A percentile compares a stretch with the other conserved stretches of the same genome.
Evolutionary conservation across 2,888 invertebrate species (phyloP).

Genomic region (Micropterix aruncella): DNA sequence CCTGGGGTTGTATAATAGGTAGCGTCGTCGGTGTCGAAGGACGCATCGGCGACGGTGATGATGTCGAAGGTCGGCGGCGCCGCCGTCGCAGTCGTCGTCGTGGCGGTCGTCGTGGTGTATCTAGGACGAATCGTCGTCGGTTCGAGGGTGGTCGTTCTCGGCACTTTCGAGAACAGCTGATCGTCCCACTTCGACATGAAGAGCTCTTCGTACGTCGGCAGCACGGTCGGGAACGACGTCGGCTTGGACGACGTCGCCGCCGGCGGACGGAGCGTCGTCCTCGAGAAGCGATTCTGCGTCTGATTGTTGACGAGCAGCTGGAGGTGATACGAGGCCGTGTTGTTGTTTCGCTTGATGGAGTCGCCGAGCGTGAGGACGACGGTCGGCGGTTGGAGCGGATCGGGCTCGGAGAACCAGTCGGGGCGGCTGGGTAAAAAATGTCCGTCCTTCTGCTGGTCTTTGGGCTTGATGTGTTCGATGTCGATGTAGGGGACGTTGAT

Average conservation of each 20-base stretch:
- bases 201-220: background rate
- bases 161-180: background rate
- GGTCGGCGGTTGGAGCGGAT: constrained; percentile 24
- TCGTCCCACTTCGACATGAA: background rate
- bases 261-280: background rate
- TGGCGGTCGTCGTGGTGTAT: constrained; percentile 15
- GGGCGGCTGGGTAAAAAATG: constrained; percentile 18
- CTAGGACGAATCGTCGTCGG: constrained; percentile 8
- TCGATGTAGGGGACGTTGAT: background rate
- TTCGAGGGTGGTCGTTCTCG: constrained; percentile 8
- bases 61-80: constrained; percentile 3
- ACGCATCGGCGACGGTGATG: constrained; percentile 6
- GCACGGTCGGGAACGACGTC: background rate
- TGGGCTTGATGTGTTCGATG: constrained; percentile 7
- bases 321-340: background rate
- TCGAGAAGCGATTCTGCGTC: background rate
- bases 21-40: constrained; percentile 4
- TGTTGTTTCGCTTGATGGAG: background rate
- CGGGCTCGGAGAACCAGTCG: constrained; percentile 32
- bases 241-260: background rate
- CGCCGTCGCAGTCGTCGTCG: constrained; percentile 15
- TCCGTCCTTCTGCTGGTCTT: constrained; percentile 15
- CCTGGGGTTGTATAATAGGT: constrained; percentile 1
- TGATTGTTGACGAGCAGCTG: background rate
- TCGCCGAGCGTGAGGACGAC: background rate